Conservation (phyloP, 2,797 vertebrate genomes). For the Semaprochilodus insignis region DNA sequence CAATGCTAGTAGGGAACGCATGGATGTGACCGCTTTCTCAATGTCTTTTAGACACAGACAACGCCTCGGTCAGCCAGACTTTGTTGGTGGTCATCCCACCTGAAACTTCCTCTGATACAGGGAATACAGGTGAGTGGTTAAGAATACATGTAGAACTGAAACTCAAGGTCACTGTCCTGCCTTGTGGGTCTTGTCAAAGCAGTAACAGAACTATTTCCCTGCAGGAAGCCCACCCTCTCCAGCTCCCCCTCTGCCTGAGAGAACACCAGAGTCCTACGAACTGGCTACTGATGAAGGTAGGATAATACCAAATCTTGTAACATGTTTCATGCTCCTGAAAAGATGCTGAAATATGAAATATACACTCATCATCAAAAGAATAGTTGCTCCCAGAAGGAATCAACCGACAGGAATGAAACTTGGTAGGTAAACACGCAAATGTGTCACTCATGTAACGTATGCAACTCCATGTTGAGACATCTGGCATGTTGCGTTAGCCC, state of each 20-base stretch:
- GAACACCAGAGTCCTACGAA: slow-evolving; percentile 90
- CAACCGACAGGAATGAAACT: too few relatives aligned
- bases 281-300: slow-evolving; percentile 81
- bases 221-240: slow-evolving; percentile 80
- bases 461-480: too few relatives aligned
- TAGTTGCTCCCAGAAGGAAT: too few relatives aligned
- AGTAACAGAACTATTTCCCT: slow-evolving; percentile 6
- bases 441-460: too few relatives aligned
- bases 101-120: slow-evolving; percentile 55
- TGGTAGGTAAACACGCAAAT: too few relatives aligned
- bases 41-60: slow-evolving; percentile 56
- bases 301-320: slow-evolving; percentile 20
- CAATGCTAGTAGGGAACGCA: not conserved
- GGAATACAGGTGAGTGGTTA: slow-evolving; percentile 17
- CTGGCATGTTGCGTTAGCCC: too few relatives aligned
- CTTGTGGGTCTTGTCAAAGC: not conserved
- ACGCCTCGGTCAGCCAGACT: slow-evolving; percentile 36
- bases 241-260: slow-evolving; percentile 87
- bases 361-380: too few relatives aligned
- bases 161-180: not conserved
- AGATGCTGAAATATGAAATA: too few relatives aligned
- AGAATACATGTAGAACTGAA: not conserved
- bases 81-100: slow-evolving; percentile 65
- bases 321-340: not conserved
- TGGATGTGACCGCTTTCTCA: not conserved